A percentile compares a stretch with the other conserved stretches of the same genome.
Conservation (phyloP, 2,888 invertebrate genomes). For the Eutolmus rufibarbis region DNA sequence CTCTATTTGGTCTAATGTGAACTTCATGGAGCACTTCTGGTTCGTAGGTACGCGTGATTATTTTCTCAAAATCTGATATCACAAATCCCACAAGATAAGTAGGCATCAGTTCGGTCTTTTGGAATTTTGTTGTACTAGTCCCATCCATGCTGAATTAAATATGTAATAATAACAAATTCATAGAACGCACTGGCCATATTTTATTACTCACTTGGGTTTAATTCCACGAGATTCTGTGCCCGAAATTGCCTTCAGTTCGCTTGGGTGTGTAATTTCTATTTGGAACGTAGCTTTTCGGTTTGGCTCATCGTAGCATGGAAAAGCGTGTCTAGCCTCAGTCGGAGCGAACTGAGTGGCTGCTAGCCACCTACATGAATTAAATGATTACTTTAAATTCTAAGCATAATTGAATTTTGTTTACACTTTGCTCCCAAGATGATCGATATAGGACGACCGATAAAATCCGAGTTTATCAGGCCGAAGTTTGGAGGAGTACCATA, state of each 20-base stretch:
- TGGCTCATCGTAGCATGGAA: conserved; percentile 79
- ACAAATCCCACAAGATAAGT: conserved; percentile 78
- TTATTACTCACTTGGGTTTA: neutral
- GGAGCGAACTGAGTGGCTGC: conserved; percentile 72
- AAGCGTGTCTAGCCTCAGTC: conserved; percentile 69
- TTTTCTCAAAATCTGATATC: conserved; percentile 65
- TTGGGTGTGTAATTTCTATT: conserved; percentile 67
- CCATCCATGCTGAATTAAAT: conserved; percentile 52
- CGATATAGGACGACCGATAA: conserved; percentile 66
- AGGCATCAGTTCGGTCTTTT: conserved; percentile 69
- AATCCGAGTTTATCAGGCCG: conserved; percentile 71
- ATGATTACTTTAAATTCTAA: neutral
- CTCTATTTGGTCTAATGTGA: conserved; percentile 47
- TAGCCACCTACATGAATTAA: conserved; percentile 54
- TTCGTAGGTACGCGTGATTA: neutral
- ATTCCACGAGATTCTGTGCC: neutral
- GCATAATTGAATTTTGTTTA: conserved; percentile 39
- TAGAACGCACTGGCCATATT: neutral
- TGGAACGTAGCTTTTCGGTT: conserved; percentile 69
- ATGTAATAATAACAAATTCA: neutral
- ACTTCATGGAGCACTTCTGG: conserved; percentile 4
- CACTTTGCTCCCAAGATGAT: conserved; percentile 48
- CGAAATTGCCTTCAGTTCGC: conserved; percentile 54
- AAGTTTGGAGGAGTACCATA: conserved; percentile 66
- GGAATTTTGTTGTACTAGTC: conserved; percentile 45